Base-by-base conservation (phyloP, 1,140 invertebrate genomes). In the Diorhabda carinulata region DNA sequence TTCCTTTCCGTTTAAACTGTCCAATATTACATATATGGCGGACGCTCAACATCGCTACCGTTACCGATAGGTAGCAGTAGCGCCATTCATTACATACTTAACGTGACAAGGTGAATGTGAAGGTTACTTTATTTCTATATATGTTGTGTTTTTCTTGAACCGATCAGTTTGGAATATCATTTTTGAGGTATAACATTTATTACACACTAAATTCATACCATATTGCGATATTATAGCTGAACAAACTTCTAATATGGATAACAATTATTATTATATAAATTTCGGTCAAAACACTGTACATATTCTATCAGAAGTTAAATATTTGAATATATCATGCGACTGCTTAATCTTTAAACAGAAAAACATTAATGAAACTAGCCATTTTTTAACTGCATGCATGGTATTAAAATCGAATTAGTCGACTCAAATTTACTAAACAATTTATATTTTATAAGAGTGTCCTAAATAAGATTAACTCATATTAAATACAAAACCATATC, bases 281-380 rank as follows among this genome's bases (percentile, higher is more conserved):
- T 67, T 60, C 44, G 57, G 59, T 67, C 58, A 60, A 60, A 67
- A 64, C 7, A 69, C 64, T 72, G 70, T 71, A 71, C 63, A 71
- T 71, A 72, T 65, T 57, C 52, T 65, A 62, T 68, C 68, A 68
- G 25, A 58, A 64, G 67, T 72, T 72, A 66, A 68, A 40, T 65
- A 57, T 47, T 57, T 57, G 47, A 65, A 56, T 66, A 72, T 67
- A 47, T 65, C 67, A 69, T 47, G 71, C 71, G 47, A 57, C 52
- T 57, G 64, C 64, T 65, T 65, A 57, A 41, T 25, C 52, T 47
- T 40, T 47, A 40, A 57, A 57, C 47, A 8, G 47, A 52, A 52
- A 52, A 52, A 52, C 6, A 52, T 52, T 52, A 52, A 52, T 52
- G 47, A 52, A 52, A 52, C 47, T 52, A 52, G 47, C 47, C 3